Percentiles rank a stretch among this genome's conserved stretches.
Evolutionary conservation across 2,113 vertebrate species (phyloP).

Genomic region (Suricata suricatta): DNA sequence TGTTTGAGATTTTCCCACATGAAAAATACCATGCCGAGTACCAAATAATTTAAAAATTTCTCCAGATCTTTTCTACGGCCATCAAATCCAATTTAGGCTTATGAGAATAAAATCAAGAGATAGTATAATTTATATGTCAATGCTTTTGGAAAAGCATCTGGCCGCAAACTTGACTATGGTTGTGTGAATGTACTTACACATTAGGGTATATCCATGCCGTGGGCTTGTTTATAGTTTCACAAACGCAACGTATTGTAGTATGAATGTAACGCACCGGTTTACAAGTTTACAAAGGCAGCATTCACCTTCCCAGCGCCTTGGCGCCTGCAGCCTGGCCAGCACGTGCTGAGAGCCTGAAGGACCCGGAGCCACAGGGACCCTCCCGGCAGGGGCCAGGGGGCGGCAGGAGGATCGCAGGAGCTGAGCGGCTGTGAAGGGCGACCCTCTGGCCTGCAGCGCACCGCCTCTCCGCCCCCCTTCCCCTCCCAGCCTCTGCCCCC

Average conservation of each 20-base stretch:
- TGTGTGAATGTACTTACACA: background rate
- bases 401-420: accelerated
- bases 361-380: too few relatives aligned
- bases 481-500: background rate
- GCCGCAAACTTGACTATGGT: background rate
- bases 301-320: background rate
- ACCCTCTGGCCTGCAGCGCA: background rate
- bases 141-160: background rate
- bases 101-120: background rate
- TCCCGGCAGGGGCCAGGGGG: background rate
- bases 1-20: background rate
- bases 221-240: background rate
- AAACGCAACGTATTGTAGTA: background rate
- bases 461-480: background rate
- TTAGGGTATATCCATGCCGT: background rate
- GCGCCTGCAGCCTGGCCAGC: background rate
- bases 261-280: too few relatives aligned
- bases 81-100: background rate
- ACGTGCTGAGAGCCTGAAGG: background rate
- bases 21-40: background rate
- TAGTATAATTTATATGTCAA: background rate
- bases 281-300: background rate
- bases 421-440: background rate
- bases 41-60: background rate
- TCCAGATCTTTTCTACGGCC: background rate